Evolutionary conservation across 2,797 vertebrate genomes (phyloP).

Genomic region (Diglossa cyanea): DNA sequence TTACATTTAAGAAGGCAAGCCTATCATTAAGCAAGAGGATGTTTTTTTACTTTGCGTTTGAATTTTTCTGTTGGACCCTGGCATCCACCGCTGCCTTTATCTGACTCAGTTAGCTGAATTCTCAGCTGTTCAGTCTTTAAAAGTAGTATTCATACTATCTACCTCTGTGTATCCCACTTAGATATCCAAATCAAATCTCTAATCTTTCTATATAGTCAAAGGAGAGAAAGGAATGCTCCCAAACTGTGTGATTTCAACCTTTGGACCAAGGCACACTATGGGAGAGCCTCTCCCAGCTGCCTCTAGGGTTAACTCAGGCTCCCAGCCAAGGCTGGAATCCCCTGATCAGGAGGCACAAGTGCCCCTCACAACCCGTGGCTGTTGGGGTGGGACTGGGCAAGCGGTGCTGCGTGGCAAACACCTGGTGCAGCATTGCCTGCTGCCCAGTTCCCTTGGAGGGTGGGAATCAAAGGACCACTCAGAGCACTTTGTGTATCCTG

Average conservation of each 20-base stretch:
- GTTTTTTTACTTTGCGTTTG: background rate
- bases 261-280: background rate
- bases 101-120: background rate
- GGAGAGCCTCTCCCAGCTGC: background rate
- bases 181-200: background rate
- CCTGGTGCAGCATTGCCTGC: too few relatives aligned
- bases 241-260: background rate
- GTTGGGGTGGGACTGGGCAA: accelerated
- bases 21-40: background rate
- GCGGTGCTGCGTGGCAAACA: accelerated
- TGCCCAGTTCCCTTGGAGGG: background rate
- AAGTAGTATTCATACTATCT: background rate
- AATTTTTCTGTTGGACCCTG: background rate
- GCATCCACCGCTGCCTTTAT: background rate
- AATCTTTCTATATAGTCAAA: background rate
- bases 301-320: background rate
- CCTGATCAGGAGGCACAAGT: accelerated
- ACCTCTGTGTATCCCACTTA: background rate
- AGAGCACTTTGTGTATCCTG: background rate
- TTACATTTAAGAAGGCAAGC: background rate
- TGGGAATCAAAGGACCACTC: background rate
- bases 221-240: background rate
- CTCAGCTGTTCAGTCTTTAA: background rate
- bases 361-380: accelerated
- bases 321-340: background rate